Evolutionary conservation across 1,140 invertebrate species (phyloP), one percentile per base, ranked within the genome.

Genomic region (Doryteuthis pealeii): DNA sequence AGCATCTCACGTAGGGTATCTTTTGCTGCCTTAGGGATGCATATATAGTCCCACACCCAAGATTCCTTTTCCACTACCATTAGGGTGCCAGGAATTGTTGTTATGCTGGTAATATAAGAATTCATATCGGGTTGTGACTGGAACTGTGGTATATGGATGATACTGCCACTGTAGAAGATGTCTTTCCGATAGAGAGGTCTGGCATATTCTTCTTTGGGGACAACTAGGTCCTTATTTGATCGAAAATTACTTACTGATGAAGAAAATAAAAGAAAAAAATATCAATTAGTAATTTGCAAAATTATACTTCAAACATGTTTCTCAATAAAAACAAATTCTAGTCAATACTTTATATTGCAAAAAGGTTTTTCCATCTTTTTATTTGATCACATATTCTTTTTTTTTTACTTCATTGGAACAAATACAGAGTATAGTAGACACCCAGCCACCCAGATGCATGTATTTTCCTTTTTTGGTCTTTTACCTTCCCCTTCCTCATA

Each of bases 151-250:
- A 98, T 90, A 89, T 97, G 94, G 35, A 93, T 90, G 10, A 98
- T 93, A 33, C 95, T 96, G 32, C 97, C 97, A 18, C 96, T 96
- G 89, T 99, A 99, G 89, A 99, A 99, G 79, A 99, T 98, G 88
- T 99, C 97, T 88, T 98, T 98, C 65, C 96, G 90, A 8, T 96
- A 97, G 86, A 99, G 88, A 2, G 97, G 97, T 26, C 96, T 91
- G 26, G 97, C 93, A 88, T 97, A 85, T 70, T 90, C 89, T 69
- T 85, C 79, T 73, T 81, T 85, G 14, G 78, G 75, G 26, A 84
- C 75, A 49, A 74, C 75, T 14, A 68, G 15, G 18, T 68, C 66
- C 28, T 33, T 68, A 8, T 31, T 33, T 33, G 66, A 68, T 31
- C 35, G 35, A 10, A 40, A 40, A 40, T 40, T 40, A 40, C 66